Evolutionary conservation across 2,797 vertebrate genomes (phyloP).

Genomic region (Diglossa cyanea): DNA sequence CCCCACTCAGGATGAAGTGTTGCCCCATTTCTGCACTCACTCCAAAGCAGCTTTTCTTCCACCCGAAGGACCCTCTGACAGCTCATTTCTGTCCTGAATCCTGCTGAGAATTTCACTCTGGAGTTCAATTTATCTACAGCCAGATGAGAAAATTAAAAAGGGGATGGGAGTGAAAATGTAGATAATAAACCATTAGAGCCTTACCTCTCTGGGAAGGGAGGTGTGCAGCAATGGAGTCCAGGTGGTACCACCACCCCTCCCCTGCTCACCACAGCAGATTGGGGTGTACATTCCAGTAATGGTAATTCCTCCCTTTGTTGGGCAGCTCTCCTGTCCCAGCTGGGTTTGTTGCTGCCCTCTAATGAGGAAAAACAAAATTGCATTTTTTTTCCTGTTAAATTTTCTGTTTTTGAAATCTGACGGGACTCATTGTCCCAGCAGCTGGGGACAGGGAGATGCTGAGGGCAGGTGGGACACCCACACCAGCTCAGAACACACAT

Average conservation of each 20-base stretch:
- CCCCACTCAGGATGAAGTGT: accelerated
- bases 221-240: not conserved
- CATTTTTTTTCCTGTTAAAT: not conserved
- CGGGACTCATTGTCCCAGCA: not conserved
- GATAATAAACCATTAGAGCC: not conserved
- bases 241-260: accelerated
- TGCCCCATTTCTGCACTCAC: not conserved
- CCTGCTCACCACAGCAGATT: not conserved
- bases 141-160: not conserved
- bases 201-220: accelerated
- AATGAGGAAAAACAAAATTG: not conserved
- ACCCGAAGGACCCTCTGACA: not conserved
- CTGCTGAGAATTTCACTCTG: not conserved
- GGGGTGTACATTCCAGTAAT: accelerated
- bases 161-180: accelerated
- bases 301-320: not conserved
- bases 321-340: not conserved
- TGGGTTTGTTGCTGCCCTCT: conserved; percentile 25
- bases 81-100: not conserved
- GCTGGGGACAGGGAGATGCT: not conserved
- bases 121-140: not conserved
- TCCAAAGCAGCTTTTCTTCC: not conserved
- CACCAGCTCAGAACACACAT: accelerated
- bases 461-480: accelerated
- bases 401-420: not conserved